A percentile compares a stretch with the other conserved stretches of the same genome.
phyloP scores from a whole-genome alignment of 2,113 vertebrate species.

The Melanerpes formicivorus region DNA sequence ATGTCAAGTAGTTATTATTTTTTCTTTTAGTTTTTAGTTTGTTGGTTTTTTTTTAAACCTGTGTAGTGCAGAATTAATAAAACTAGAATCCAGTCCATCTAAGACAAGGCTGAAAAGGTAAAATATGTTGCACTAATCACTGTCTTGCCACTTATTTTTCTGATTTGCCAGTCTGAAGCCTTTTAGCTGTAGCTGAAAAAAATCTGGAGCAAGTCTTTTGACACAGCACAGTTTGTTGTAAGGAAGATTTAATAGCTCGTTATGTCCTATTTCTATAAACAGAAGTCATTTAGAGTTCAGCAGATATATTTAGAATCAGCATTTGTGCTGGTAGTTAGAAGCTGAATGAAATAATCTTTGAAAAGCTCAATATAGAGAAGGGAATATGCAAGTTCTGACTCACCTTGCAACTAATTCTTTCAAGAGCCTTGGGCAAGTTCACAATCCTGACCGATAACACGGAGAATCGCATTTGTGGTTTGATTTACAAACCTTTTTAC shows the following conservation, averaged over 20 bases:
- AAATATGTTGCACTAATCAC: neutral
- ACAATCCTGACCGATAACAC: neutral
- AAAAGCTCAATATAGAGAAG: slow-evolving; percentile 64
- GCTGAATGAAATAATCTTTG: slow-evolving; percentile 76
- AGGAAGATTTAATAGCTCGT: slow-evolving; percentile 80
- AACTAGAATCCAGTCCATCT: neutral
- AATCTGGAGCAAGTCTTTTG: slow-evolving; percentile 68
- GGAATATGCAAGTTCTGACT: slow-evolving; percentile 5
- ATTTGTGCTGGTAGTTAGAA: slow-evolving; percentile 72
- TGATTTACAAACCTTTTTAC: neutral
- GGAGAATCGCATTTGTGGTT: neutral
- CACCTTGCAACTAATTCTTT: neutral
- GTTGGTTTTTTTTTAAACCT: neutral
- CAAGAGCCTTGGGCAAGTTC: neutral
- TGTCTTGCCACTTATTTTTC: slow-evolving; percentile 2
- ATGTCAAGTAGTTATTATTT: neutral
- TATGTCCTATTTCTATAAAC: slow-evolving; percentile 79
- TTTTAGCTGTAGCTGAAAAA: slow-evolving; percentile 39
- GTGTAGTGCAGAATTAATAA: neutral
- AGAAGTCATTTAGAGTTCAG: slow-evolving; percentile 81
- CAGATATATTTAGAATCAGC: slow-evolving; percentile 80
- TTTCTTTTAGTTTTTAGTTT: neutral
- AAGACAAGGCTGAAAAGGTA: neutral
- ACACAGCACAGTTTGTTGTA: slow-evolving; percentile 72
- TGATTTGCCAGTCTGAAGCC: neutral